Evolutionary conservation across 2,888 invertebrate species (phyloP).

Genomic region (Archaeoteleia sp.): DNA sequence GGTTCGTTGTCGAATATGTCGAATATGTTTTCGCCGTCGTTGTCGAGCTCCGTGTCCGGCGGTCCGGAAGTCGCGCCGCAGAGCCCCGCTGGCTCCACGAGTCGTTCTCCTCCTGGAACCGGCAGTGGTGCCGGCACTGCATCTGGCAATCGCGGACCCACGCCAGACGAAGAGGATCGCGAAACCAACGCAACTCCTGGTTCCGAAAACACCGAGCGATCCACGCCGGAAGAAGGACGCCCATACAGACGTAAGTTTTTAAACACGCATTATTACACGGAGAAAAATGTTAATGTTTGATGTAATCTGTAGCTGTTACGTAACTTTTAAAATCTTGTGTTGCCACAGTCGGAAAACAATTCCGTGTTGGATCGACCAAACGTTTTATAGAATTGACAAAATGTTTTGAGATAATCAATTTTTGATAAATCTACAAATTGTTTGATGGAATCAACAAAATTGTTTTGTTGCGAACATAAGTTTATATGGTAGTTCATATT

Average conservation of each 20-base stretch:
- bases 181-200: slow-evolving; percentile 75
- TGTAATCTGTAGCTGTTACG: too few species aligned
- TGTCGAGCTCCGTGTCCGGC: slow-evolving; percentile 64
- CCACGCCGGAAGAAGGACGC: slow-evolving; percentile 75
- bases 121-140: slow-evolving; percentile 56
- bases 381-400: too few species aligned
- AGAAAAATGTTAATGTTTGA: too few species aligned
- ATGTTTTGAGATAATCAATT: too few species aligned
- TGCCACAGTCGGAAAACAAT: too few species aligned
- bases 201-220: slow-evolving; percentile 76
- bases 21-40: slow-evolving; percentile 72
- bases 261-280: too few species aligned
- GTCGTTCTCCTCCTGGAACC: slow-evolving; percentile 68
- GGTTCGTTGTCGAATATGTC: slow-evolving; percentile 72
- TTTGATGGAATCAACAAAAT: too few species aligned
- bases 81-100: slow-evolving; percentile 72
- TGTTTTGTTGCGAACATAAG: too few species aligned
- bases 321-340: too few species aligned
- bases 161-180: slow-evolving; percentile 72
- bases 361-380: too few species aligned
- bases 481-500: too few species aligned
- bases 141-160: slow-evolving; percentile 64
- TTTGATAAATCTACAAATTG: too few species aligned
- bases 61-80: slow-evolving; percentile 68
- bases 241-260: slow-evolving; percentile 74